Base-by-base conservation (phyloP, 2,888 invertebrate genomes). In the Cryptophagus acutangulus region DNA sequence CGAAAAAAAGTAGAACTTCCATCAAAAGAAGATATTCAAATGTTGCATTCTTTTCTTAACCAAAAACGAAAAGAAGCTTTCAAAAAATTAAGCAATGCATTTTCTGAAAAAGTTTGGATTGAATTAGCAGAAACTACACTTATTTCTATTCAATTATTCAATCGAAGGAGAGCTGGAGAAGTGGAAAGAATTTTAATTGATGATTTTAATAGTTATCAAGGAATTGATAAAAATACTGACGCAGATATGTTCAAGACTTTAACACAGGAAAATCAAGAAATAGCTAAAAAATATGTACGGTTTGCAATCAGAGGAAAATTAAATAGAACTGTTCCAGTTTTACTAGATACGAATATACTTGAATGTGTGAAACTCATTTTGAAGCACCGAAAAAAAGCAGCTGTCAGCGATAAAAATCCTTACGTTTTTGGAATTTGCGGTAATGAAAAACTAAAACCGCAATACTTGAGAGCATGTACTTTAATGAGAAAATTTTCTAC, bases 381-480 rank as follows among this genome's bases (percentile, higher is more conserved):
- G 5, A 24, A 41, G 28, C 25, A 17, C 18, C 20, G 41, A 26
- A 15, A 36, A 16, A 9, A 36, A 39, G 36, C 41, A n/a, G 41
- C 36, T 14, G 47, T 47, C 29, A n/a, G 33, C 12, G 17, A 10
- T n/a, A 20, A 41, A 10, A 39, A 47, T 24, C 15, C 16, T 17
- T 41, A 43, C 33, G 31, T 47, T 17, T 48, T 48, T 45, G 45
- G 43, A 17, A 16, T 48, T n/a, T 25, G 12, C 10, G 40, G 40
- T 14, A 36, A 9, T 14, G 2, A 17, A 17, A 16, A 13, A 15
- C 16, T 18, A 6, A 18, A 24, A 5, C 3, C n/a, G 15, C 24
- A 35, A 20, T 38, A 56, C 33, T 33, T 57, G 8, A 33, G 46
- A 16, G 57, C 60, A 8, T 58, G 53, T 36, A 35, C 39, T 18